Percentiles rank a stretch among this genome's conserved stretches.
Evolutionary conservation across 2,113 vertebrate species (phyloP).

Genomic region (Micronycteris hirsuta): DNA sequence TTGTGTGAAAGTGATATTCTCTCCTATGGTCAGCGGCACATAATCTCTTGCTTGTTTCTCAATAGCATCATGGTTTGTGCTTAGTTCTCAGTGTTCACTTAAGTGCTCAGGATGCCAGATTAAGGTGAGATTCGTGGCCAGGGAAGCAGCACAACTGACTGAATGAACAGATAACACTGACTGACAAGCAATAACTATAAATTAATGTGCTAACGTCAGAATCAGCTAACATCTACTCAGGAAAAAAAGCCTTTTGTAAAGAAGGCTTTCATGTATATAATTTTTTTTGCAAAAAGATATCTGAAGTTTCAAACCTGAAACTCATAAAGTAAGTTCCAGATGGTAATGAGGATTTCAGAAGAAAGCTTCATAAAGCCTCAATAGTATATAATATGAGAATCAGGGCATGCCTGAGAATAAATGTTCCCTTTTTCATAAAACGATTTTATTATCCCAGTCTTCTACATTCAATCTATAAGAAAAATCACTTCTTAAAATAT

Average conservation of each 20-base stretch:
- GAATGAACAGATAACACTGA: neutral
- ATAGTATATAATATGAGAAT: neutral
- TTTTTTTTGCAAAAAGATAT: neutral
- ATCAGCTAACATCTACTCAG: neutral
- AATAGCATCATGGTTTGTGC: neutral
- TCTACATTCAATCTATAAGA: conserved; percentile 25
- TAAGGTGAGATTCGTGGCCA: neutral
- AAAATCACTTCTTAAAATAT: conserved; percentile 68
- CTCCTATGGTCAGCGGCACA: neutral
- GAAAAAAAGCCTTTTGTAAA: neutral
- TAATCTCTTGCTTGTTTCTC: neutral
- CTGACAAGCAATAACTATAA: neutral
- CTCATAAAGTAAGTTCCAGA: neutral
- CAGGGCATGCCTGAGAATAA: neutral
- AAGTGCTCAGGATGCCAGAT: neutral
- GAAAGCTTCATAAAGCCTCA: neutral
- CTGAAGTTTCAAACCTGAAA: neutral
- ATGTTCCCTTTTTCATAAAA: conserved; percentile 48
- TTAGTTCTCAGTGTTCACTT: neutral
- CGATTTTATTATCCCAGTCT: conserved; percentile 25
- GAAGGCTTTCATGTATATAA: neutral
- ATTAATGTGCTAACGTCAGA: neutral
- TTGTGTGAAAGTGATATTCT: neutral
- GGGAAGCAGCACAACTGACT: neutral
- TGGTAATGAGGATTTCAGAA: neutral